phyloP scores from a whole-genome alignment of 2,113 vertebrate genomes.

The Coptodon rendalli region DNA sequence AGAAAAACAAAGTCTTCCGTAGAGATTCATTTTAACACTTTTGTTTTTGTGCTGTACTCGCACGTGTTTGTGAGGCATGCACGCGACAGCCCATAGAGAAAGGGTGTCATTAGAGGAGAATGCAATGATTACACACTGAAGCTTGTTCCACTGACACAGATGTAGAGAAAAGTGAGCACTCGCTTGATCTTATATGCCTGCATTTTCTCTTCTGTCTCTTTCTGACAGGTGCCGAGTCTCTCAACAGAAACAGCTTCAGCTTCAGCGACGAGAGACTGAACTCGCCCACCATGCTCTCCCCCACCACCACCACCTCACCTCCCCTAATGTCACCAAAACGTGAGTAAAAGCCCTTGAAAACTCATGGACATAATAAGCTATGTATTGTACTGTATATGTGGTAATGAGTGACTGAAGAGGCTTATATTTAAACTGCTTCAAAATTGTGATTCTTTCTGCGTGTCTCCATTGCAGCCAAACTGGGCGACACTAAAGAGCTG shows the following conservation, averaged over 20 bases:
- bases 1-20: background rate
- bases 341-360: constrained; percentile 32
- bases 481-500: constrained; percentile 95
- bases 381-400: background rate
- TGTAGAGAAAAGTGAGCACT: background rate
- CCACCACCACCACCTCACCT: constrained; percentile 67
- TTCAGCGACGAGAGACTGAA: constrained; percentile 93
- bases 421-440: background rate
- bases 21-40: background rate
- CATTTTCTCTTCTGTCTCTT: background rate
- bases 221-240: constrained; percentile 84
- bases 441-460: accelerated
- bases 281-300: constrained; percentile 75
- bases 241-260: constrained; percentile 88
- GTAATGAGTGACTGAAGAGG: background rate
- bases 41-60: background rate
- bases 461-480: constrained; percentile 79
- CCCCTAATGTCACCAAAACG: constrained; percentile 79
- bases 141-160: constrained; percentile 29
- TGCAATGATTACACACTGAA: constrained; percentile 25
- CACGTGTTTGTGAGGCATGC: background rate
- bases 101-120: constrained; percentile 43
- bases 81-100: background rate
- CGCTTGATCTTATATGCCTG: background rate
- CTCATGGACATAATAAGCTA: background rate